Conservation (phyloP, 2,888 invertebrate genomes). For the Spodoptera exigua region DNA sequence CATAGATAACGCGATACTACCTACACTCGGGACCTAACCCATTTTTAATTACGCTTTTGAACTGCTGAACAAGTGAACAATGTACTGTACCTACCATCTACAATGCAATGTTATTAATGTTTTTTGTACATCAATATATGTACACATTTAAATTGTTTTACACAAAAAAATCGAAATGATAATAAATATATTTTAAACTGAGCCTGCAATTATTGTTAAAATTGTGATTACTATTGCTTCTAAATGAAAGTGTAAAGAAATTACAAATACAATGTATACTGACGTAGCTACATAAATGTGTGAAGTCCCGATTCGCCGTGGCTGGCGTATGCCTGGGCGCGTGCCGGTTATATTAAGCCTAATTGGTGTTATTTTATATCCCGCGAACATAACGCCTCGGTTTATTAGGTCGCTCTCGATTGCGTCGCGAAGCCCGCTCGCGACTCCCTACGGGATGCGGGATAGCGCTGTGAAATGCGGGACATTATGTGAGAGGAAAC, state of each 20-base stretch:
- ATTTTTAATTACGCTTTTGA: neutral
- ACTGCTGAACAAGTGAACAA: too few relatives aligned
- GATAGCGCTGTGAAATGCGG: neutral
- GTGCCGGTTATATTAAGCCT: slow-evolving; percentile 61
- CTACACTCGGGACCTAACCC: slow-evolving; percentile 37
- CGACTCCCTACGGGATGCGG: slow-evolving; percentile 18
- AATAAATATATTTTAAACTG: too few relatives aligned
- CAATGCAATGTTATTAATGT: too few relatives aligned
- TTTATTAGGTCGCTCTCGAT: slow-evolving; percentile 61
- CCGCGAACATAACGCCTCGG: slow-evolving; percentile 58
- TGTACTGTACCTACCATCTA: neutral
- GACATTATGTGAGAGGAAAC: neutral
- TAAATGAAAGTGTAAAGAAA: too few relatives aligned
- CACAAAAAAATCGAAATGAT: too few relatives aligned
- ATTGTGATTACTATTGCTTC: too few relatives aligned
- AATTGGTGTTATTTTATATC: slow-evolving; percentile 71
- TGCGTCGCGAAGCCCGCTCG: slow-evolving; percentile 51
- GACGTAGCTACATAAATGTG: neutral
- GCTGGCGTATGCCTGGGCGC: slow-evolving; percentile 11
- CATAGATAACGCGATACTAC: slow-evolving; percentile 49
- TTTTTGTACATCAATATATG: too few relatives aligned
- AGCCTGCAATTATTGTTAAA: too few relatives aligned
- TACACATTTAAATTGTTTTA: too few relatives aligned
- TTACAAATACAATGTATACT: too few relatives aligned
- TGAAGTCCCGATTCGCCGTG: slow-evolving; percentile 37